Evolutionary conservation across 2,113 vertebrate genomes (phyloP).

Genomic region (Azemiops feae): DNA sequence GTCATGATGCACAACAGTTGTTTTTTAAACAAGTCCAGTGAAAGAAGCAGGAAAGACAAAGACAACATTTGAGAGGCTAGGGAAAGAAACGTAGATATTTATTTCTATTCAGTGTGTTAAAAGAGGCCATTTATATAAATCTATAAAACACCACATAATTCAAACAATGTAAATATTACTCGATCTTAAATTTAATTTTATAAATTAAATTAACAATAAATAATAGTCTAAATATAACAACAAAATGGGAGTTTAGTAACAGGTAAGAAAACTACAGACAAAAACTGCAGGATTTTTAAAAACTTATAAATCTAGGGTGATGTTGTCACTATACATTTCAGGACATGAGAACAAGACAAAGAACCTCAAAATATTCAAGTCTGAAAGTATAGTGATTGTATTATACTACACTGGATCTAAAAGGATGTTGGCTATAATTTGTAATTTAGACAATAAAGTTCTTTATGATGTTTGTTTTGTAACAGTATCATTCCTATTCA

Average conservation of each 20-base stretch:
- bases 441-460: background rate
- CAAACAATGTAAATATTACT: background rate
- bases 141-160: background rate
- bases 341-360: background rate
- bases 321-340: background rate
- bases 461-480: constrained; percentile 21
- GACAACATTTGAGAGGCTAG: background rate
- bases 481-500: background rate
- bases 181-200: background rate
- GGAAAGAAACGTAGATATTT: background rate
- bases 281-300: background rate
- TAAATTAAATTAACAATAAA: background rate
- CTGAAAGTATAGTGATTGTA: background rate
- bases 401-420: background rate
- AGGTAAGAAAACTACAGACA: background rate
- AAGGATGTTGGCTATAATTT: constrained; percentile 30
- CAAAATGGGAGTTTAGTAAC: background rate
- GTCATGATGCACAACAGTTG: background rate
- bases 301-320: background rate
- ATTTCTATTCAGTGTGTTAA: background rate
- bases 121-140: background rate
- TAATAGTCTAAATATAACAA: background rate
- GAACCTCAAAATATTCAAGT: constrained; percentile 1
- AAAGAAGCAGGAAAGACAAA: background rate
- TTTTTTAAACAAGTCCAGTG: background rate